Conservation (phyloP, 2,797 vertebrate genomes). For the Pteronotus mesoamericanus region DNA sequence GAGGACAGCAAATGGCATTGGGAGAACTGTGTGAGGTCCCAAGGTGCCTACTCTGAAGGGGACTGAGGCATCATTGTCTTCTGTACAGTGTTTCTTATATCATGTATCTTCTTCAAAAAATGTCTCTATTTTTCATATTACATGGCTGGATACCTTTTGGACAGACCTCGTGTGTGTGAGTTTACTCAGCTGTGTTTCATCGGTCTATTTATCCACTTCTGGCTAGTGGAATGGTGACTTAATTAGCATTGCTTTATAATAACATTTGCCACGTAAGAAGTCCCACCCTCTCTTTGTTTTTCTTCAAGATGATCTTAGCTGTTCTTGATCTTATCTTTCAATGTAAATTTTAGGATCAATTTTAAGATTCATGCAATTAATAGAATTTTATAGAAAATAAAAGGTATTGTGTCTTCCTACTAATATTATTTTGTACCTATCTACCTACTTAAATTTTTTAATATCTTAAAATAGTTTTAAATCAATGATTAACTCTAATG, state of each 20-base stretch:
- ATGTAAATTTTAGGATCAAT: not conserved
- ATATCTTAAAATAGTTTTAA: not conserved
- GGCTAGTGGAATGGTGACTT: not conserved
- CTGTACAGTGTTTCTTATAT: no score
- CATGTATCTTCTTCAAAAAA: no score
- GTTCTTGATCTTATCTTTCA: not conserved
- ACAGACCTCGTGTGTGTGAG: not conserved
- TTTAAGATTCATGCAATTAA: not conserved
- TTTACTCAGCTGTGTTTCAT: not conserved
- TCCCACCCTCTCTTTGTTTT: not conserved
- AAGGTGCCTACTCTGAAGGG: no score
- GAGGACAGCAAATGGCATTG: no score
- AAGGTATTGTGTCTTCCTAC: not conserved
- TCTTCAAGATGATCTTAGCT: not conserved
- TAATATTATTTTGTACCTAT: not conserved
- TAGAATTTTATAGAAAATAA: not conserved
- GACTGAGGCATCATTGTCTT: no score
- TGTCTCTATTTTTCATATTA: no score
- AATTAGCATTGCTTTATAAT: not conserved
- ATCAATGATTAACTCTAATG: not conserved
- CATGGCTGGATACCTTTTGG: no score
- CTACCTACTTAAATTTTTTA: not conserved
- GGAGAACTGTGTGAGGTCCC: no score
- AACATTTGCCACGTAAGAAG: not conserved
- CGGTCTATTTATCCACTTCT: not conserved